Evolutionary conservation across 2,888 invertebrate genomes (phyloP), one percentile per base, ranked within the genome.

Genomic region (Papilio protenor): DNA sequence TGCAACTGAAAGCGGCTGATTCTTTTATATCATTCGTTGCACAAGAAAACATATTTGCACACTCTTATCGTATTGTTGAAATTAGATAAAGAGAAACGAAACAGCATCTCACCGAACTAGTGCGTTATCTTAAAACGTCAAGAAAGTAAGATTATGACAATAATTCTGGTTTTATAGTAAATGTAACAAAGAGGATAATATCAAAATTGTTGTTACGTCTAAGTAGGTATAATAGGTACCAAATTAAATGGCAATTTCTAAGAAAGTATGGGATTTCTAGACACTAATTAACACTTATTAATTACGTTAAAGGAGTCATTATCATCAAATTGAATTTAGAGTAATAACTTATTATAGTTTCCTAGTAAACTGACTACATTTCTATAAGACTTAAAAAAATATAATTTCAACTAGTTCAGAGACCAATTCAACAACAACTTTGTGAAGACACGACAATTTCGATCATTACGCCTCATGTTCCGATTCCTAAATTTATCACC

Each of bases 401-500:
- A 18, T n/a, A 18, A 52, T 52, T 52, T 16, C 52, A 18, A 52
- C 6, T 5, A 18, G 16, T 52, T 52, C 40, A 40, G 40, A 40
- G 40, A 8, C 18, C 55, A 55, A 55, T 10, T 55, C n/a, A 33
- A 33, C 33, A 27, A 33, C 27, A 16, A 16, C 16, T 14, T 33
- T 16, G 33, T 18, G 16, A 27, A 45, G 1, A 21, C 66, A 12
- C n/a, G 40, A 45, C 11, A 69, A 45, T 21, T 69, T 66, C 10
- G 1, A n/a, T 40, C 45, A 4, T 12, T 21, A 45, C 40, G n/a
- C 27, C 5, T 47, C 59, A 14, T 45, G 27, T 10, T 21, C 21
- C 40, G 64, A 77, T 73, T 49, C 21, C 45, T 52, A 57, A 73
- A 77, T 77, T 77, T 73, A 73, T 77, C 57, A 73, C 66, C 77